Percentiles rank a stretch among this genome's conserved stretches.
phyloP scores from a whole-genome alignment of 2,797 vertebrate genomes.

The Graptemys geographica region DNA sequence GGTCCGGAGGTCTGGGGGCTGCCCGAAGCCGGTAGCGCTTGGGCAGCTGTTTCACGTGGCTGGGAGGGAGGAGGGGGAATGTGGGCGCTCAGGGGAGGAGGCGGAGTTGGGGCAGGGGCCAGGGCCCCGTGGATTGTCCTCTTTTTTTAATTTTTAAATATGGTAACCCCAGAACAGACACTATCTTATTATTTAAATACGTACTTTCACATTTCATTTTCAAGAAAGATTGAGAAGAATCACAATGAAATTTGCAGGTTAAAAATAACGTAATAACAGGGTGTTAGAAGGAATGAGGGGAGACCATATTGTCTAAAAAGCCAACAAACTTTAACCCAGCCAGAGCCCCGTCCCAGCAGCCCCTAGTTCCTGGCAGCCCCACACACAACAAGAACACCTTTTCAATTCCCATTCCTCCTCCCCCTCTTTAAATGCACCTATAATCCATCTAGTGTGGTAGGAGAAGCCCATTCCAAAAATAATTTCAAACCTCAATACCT shows the following conservation, averaged over 20 bases:
- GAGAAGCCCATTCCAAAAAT: too few species aligned
- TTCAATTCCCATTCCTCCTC: neutral
- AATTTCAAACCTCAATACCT: too few species aligned
- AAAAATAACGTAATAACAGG: rapidly evolving
- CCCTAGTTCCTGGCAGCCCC: neutral
- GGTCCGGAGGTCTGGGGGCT: too few species aligned
- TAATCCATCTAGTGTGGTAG: too few species aligned
- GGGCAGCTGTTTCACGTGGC: too few species aligned
- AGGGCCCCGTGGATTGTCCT: too few species aligned
- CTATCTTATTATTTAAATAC: neutral
- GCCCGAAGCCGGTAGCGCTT: too few species aligned
- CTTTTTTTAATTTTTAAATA: too few species aligned
- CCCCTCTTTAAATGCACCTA: too few species aligned
- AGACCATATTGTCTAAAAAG: neutral
- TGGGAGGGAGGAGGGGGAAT: too few species aligned
- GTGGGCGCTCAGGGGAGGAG: too few species aligned
- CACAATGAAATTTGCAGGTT: neutral
- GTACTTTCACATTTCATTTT: neutral
- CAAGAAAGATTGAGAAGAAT: neutral
- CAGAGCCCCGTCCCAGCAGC: neutral
- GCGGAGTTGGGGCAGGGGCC: too few species aligned
- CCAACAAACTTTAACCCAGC: neutral
- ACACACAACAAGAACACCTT: neutral
- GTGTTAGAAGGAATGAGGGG: neutral
- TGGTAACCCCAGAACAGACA: neutral